Evolutionary conservation across 2,113 vertebrate genomes (phyloP).

Genomic region (Charina bottae): DNA sequence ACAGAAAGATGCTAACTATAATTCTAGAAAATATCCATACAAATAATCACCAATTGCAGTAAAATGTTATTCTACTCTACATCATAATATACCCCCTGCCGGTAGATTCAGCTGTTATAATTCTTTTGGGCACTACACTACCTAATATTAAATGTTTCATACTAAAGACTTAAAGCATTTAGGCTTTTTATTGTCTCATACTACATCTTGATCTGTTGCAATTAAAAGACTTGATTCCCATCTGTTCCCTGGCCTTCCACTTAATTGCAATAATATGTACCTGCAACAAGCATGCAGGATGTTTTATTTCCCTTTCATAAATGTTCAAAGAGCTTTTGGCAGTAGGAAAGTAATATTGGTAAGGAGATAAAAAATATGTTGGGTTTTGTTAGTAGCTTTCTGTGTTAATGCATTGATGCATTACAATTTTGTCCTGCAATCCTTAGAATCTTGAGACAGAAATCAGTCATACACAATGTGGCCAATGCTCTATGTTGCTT

Average conservation of each 20-base stretch:
- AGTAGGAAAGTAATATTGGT: neutral
- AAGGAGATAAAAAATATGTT: neutral
- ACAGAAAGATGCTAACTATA: neutral
- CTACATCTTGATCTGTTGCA: neutral
- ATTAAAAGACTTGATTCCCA: rapidly evolving
- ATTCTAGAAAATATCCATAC: conserved; percentile 27
- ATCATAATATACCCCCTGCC: conserved; percentile 23
- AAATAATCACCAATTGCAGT: neutral
- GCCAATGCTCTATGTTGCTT: neutral
- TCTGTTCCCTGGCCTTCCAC: neutral
- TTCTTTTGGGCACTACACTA: rapidly evolving
- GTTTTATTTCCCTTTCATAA: conserved; percentile 9
- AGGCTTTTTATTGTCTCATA: rapidly evolving
- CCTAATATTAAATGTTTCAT: conserved; percentile 8
- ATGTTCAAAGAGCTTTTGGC: neutral
- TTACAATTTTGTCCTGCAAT: neutral
- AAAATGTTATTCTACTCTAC: neutral
- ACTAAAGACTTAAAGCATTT: conserved; percentile 4
- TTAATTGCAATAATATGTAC: rapidly evolving
- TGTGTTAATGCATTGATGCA: neutral
- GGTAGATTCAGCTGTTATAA: rapidly evolving
- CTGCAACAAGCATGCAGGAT: neutral
- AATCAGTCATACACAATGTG: neutral
- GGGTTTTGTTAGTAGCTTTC: neutral
- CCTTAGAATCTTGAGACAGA: neutral